Conservation (phyloP, 2,113 vertebrate species). For the Sminthopsis crassicaudata region DNA sequence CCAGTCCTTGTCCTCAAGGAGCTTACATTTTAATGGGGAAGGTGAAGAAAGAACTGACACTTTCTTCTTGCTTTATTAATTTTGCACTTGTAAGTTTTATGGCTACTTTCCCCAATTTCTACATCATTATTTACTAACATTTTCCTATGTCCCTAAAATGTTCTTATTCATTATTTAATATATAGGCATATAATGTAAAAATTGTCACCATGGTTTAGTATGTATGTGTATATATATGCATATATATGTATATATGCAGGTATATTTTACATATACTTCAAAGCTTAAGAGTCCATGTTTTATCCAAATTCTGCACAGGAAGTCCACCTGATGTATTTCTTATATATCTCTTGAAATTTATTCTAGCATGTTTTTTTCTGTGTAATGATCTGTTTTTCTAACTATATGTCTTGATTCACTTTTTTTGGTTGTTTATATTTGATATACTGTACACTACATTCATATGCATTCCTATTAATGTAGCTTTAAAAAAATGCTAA, state of each 20-base stretch:
- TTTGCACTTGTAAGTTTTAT: neutral
- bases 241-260: too few species aligned
- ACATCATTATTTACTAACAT: neutral
- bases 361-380: neutral
- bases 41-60: neutral
- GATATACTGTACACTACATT: neutral
- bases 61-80: neutral
- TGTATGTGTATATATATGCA: neutral
- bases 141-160: constrained; percentile 3
- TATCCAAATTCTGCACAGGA: neutral
- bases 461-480: neutral
- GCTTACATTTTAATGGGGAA: neutral
- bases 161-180: neutral
- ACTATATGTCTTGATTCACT: neutral
- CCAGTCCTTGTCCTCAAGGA: neutral
- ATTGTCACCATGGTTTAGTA: neutral
- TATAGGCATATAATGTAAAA: neutral
- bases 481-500: neutral
- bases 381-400: neutral
- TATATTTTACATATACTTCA: neutral
- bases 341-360: neutral
- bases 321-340: neutral
- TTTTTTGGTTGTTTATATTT: neutral
- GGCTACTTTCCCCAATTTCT: neutral
- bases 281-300: neutral